Evolutionary conservation across 2,113 vertebrate genomes (phyloP).

Genomic region (Hippocampus guttulatus): DNA sequence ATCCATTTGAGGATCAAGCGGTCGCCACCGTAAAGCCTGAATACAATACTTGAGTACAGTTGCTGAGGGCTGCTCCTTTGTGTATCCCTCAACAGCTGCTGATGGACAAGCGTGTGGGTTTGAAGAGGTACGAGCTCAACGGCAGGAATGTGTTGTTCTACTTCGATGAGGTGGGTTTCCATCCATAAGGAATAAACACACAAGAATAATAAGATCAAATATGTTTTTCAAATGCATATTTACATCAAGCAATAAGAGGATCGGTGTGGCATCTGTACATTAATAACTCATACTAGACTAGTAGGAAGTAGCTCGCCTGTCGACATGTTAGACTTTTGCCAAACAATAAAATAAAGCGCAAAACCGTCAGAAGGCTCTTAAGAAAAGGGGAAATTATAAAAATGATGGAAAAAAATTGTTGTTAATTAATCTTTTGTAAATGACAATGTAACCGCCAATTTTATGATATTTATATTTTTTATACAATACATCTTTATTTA

Average conservation of each 20-base stretch:
- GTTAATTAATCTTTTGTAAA: no score
- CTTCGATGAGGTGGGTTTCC: slow-evolving; percentile 84
- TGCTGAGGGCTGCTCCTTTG: neutral
- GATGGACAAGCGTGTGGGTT: slow-evolving; percentile 82
- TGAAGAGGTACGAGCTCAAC: slow-evolving; percentile 87
- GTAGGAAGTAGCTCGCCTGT: no score
- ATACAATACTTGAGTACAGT: slow-evolving; percentile 1
- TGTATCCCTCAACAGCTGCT: slow-evolving; percentile 70
- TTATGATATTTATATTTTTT: no score
- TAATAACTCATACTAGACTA: no score
- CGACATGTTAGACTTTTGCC: no score
- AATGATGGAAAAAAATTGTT: no score
- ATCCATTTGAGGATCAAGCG: neutral
- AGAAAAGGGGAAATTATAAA: no score
- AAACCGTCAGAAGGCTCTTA: no score
- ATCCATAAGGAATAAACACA: neutral
- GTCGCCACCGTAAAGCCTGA: neutral
- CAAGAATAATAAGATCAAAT: neutral
- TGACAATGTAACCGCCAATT: no score
- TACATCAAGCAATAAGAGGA: neutral
- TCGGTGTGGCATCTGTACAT: no score
- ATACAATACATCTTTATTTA: no score
- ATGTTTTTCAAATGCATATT: neutral
- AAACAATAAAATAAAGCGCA: no score
- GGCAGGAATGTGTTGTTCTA: slow-evolving; percentile 88